Conservation (phyloP, 2,888 invertebrate genomes). For the Napeogenes inachia region DNA sequence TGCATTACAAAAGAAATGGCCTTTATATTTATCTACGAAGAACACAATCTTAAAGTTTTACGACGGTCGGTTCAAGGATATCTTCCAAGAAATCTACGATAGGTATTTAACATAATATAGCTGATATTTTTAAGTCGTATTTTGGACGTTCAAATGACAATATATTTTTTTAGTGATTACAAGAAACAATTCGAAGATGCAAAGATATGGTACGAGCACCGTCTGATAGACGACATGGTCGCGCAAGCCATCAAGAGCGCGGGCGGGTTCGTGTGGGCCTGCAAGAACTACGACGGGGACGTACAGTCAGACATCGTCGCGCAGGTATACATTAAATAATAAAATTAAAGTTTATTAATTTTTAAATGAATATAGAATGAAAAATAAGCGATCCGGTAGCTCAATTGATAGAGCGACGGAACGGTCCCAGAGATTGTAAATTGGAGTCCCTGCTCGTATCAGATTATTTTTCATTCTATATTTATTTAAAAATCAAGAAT, state of each 20-base stretch:
- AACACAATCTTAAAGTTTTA: constrained; percentile 93
- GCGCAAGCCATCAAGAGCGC: constrained; percentile 89
- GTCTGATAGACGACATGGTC: constrained; percentile 95
- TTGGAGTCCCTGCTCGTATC: no score
- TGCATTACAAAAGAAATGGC: constrained; percentile 90
- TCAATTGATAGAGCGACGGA: no score
- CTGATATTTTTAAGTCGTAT: background rate
- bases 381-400: no score
- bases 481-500: no score
- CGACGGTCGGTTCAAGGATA: constrained; percentile 94
- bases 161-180: constrained; percentile 78
- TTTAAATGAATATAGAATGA: no score
- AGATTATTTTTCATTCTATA: no score
- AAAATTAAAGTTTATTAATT: no score
- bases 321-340: constrained; percentile 55
- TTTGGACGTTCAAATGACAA: background rate
- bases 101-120: constrained; percentile 66
- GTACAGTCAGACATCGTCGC: constrained; percentile 94
- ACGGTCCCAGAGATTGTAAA: no score
- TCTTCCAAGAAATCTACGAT: constrained; percentile 92
- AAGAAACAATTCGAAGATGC: constrained; percentile 84
- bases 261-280: constrained; percentile 94
- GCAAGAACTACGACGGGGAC: constrained; percentile 96
- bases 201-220: constrained; percentile 94
- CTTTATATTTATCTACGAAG: constrained; percentile 93